A percentile compares a stretch with the other conserved stretches of the same genome.
These are phyloP conservation scores for Brachionus angularis DNA, from an alignment of 1,140 invertebrate genomes.

Conservation along the genomic window DNA sequence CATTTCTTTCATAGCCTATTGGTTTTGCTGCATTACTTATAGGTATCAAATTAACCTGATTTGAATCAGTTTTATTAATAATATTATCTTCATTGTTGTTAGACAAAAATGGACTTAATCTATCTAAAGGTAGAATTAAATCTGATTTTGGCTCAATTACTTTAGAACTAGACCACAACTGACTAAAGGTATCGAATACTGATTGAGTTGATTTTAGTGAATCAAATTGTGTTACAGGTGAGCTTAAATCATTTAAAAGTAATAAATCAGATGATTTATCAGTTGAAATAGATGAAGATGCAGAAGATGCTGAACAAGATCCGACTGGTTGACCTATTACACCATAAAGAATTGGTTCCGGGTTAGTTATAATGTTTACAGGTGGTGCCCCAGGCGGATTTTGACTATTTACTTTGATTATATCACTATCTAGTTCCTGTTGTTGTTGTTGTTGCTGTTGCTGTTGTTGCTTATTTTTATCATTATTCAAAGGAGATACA, in stretches of 20 bases:
- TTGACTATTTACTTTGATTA: background rate
- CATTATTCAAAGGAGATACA: constrained; percentile 12
- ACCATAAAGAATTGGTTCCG: no score
- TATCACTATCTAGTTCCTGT: background rate
- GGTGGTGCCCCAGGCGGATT: background rate
- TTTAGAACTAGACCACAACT: constrained; percentile 27
- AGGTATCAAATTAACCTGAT: no score
- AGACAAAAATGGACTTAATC: no score
- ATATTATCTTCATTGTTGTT: no score
- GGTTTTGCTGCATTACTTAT: constrained; percentile 24
- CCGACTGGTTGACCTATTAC: constrained; percentile 10
- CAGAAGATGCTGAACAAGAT: constrained; percentile 1
- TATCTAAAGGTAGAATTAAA: no score
- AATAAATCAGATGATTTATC: no score
- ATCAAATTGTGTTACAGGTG: no score
- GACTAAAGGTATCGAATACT: constrained; percentile 1
- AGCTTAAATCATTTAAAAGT: no score
- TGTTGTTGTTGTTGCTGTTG: background rate
- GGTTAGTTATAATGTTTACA: background rate
- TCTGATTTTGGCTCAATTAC: no score
- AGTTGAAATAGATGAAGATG: background rate
- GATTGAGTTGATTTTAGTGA: no score
- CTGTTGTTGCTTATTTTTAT: background rate
- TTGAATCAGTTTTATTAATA: no score
- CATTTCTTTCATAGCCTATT: constrained; percentile 30